A percentile compares a stretch with the other conserved stretches of the same genome.
Conservation (phyloP, 2,113 vertebrate genomes). For the Ramphastos sulfuratus region DNA sequence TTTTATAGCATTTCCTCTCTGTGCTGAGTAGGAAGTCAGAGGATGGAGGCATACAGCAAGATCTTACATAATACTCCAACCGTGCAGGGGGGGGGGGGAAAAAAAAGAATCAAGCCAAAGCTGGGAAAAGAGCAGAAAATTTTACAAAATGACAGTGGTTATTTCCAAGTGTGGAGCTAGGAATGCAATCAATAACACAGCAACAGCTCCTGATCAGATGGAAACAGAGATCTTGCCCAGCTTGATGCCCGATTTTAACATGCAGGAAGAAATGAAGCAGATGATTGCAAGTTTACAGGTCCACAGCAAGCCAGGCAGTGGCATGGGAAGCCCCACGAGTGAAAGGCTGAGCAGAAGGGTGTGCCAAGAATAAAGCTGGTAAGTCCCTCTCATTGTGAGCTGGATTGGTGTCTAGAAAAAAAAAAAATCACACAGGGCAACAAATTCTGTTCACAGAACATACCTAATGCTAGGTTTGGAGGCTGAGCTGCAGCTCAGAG, state of each 20-base stretch:
- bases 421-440: background rate
- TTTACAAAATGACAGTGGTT: background rate
- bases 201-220: background rate
- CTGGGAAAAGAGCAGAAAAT: background rate
- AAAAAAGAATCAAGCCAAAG: background rate
- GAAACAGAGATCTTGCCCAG: background rate
- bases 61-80: conserved; percentile 59
- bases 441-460: rapidly evolving
- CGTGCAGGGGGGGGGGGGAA: background rate
- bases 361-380: background rate
- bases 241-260: background rate
- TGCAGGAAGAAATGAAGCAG: background rate
- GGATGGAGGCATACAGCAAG: background rate
- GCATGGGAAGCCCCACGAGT: background rate
- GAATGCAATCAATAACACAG: background rate
- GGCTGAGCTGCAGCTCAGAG: background rate
- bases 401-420: background rate
- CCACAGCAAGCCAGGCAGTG: background rate
- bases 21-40: background rate
- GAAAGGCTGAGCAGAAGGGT: background rate
- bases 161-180: background rate
- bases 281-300: background rate
- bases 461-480: background rate
- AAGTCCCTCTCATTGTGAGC: background rate
- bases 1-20: background rate